Evolutionary conservation across 1,140 invertebrate genomes (phyloP), one percentile per base, ranked within the genome.

Genomic region (Drosophila fuyamai): DNA sequence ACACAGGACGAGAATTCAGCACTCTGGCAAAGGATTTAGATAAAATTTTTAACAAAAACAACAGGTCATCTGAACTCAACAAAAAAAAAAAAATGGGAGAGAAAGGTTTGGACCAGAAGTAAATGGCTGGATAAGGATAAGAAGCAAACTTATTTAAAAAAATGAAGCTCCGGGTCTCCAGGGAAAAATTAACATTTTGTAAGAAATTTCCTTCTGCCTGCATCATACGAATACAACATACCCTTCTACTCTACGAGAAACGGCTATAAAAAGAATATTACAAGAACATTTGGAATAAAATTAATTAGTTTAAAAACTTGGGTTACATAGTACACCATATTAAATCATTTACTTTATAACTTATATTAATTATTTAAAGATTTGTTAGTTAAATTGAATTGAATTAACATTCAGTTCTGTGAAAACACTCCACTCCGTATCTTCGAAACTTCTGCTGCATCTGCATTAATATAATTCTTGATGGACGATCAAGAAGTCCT

Each of bases 21-120:
- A 27, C 47, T 66, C 40, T 60, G 35, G 35, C 60, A 51, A 65
- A 76, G 60, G 60, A 63, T 50, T 73, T 55, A 75, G 71, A 54
- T 75, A 76, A 80, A 67, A 70, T 27, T 70, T 71, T 70, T 41
- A 48, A 50, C 53, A 40, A 51, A 57, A 51, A 46, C 36, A 51
- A 67, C 63, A 43, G 46, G 23, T 23, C 14, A 38, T 18, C 51
- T 41, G 12, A 14, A 18, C 65, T 43, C 41, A 46, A 7, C 27
- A 56, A 36, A 61, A 35, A 41, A 27, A 7, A 16, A 2, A 8
- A 6, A 44, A 10, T 44, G 1, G n/a, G 29, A 10, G 27, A 5
- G 23, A 38, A 46, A 32, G 32, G 61, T 53, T 46, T 18, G 38
- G 48, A 40, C 29, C 36, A 27, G 14, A 12, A 36, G 29, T 43